These are phyloP conservation scores for Oceanites oceanicus DNA, from an alignment of 2,113 vertebrate genomes.

Conservation along the genomic window DNA sequence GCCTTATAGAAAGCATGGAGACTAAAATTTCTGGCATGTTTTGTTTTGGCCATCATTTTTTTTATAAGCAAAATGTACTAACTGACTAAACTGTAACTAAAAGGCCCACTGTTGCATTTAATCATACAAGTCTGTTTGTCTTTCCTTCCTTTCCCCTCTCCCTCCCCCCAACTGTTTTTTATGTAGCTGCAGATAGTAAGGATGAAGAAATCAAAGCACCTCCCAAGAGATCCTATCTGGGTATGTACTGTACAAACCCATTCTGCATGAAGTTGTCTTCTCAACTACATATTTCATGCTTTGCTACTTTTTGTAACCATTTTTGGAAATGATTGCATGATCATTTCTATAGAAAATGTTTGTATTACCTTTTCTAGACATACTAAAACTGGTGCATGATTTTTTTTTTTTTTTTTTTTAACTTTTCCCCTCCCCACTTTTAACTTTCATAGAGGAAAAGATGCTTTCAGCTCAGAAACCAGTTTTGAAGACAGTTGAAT, in stretches of 20 bases:
- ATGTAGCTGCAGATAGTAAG: conserved; percentile 90
- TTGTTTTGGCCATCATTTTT: neutral
- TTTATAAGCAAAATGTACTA: conserved; percentile 17
- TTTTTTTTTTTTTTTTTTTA: neutral
- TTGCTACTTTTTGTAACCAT: neutral
- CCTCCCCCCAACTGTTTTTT: conserved; percentile 12
- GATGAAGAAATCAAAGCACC: conserved; percentile 92
- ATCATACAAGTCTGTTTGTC: conserved; percentile 71
- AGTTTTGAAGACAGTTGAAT: neutral
- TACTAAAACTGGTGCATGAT: neutral
- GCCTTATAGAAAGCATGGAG: neutral
- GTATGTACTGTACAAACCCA: conserved; percentile 84
- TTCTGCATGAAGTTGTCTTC: conserved; percentile 54
- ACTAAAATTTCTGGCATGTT: conserved; percentile 27
- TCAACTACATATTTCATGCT: neutral
- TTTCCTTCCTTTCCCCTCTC: neutral
- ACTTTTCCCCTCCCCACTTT: neutral
- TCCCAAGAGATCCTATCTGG: conserved; percentile 90
- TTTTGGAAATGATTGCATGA: conserved; percentile 23
- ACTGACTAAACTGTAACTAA: conserved; percentile 30
- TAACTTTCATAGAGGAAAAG: conserved; percentile 20
- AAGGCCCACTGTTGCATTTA: conserved; percentile 27
- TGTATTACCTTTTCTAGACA: neutral
- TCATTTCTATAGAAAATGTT: neutral
- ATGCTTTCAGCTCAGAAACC: conserved; percentile 30